Base-by-base conservation (phyloP, 2,888 invertebrate species). In the Chelonus formosanus region DNA sequence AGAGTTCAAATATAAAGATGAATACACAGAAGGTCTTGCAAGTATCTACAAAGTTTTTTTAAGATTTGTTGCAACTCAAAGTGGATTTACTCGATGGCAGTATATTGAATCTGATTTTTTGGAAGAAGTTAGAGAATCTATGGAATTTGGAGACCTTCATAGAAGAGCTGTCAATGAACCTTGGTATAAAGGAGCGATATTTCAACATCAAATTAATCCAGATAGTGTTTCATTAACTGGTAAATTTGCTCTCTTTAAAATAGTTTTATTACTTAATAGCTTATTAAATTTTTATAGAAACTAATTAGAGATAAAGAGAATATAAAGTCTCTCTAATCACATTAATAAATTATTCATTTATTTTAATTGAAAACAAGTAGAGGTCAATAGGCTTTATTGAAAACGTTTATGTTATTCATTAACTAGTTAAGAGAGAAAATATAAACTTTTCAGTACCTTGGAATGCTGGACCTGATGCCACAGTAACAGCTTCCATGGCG, bases 121-220 rank as follows among this genome's bases (percentile, higher is more conserved):
- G n/a, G 65, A 73, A 3, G 64, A 69, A 3, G 64, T 67, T 0
- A 66, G 68, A 1, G 70, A 75, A 1, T 69, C 67, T 0, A 71
- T 90, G 20, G 90, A 91, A 70, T 95, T 95, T 77, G 94, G 94
- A 6, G 92, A 94, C 75, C 83, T 88, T 55, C 90, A 94, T 78
- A 88, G 87, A 3, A 88, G 89, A 61, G 92, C 95, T 0, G 92
- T 95, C 34, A 95, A 96, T 80, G 95, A 96, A 82, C 90, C 92
- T 0, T 96, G 95, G 95, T 96, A 96, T 81, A 92, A 93, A 81
- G 91, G 93, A 70, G 95, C 96, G 0, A 93, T 96, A 3, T 87
- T 96, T 52, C 94, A 95, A 76, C 92, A 95, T 80, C 89, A 90
- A 78, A 88, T 91, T 52, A 92, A 93, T 76, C 87, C 89, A 5